Conservation (phyloP, 2,888 invertebrate species). For the Lasioglossum calceatum region DNA sequence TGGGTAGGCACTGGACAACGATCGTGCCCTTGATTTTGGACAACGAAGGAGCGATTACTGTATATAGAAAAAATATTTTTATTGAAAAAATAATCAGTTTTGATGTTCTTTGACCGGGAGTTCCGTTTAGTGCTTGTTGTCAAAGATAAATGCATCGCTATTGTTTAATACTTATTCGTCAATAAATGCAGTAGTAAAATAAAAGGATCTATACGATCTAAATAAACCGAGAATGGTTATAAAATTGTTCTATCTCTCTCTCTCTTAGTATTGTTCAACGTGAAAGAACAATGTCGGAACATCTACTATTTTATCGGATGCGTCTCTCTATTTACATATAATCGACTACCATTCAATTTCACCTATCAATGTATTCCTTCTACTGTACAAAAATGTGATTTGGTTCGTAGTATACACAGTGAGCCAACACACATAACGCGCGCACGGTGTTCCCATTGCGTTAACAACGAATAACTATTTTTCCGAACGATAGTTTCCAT, state of each 20-base stretch:
- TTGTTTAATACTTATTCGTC: conserved; percentile 12
- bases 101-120: neutral
- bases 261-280: neutral
- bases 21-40: too few relatives aligned
- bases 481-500: neutral
- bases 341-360: conserved; percentile 25
- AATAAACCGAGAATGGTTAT: neutral
- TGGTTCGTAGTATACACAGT: conserved; percentile 17
- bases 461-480: neutral
- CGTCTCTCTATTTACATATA: conserved; percentile 14
- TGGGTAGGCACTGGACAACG: too few relatives aligned
- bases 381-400: conserved; percentile 49
- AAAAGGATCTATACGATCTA: conserved; percentile 15
- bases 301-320: neutral
- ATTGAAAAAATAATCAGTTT: conserved; percentile 32
- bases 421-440: neutral
- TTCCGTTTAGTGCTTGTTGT: neutral
- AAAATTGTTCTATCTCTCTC: conserved; percentile 16
- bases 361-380: conserved; percentile 4
- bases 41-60: too few relatives aligned
- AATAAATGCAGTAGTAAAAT: conserved; percentile 43
- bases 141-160: conserved; percentile 42
- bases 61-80: conserved; percentile 26
- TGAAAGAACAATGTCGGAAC: neutral
- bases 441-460: neutral